phyloP scores from a whole-genome alignment of 2,888 invertebrate genomes.

The Autographa gamma region DNA sequence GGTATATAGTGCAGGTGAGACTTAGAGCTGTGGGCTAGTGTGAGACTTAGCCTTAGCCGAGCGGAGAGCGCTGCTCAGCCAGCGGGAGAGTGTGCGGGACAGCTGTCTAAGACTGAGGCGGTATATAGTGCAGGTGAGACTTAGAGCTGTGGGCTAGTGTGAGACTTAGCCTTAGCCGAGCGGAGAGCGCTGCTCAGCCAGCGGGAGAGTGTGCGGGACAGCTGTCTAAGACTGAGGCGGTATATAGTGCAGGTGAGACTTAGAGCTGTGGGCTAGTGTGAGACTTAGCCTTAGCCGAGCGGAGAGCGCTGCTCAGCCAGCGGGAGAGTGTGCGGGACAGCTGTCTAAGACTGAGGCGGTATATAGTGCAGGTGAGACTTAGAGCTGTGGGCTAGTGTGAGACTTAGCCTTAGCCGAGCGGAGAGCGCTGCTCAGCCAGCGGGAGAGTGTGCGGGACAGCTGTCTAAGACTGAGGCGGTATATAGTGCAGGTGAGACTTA shows the following conservation, averaged over 20 bases:
- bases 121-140: constrained; percentile 70
- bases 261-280: no score
- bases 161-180: no score
- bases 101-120: constrained; percentile 67
- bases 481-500: no score
- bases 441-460: neutral
- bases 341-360: no score
- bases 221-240: neutral
- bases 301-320: constrained; percentile 61
- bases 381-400: neutral
- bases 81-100: constrained; percentile 61
- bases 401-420: no score
- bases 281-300: constrained; percentile 67
- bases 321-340: neutral
- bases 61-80: constrained; percentile 35
- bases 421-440: constrained; percentile 5
- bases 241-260: constrained; percentile 50
- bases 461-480: no score
- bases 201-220: neutral
- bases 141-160: no score
- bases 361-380: no score
- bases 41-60: no score
- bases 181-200: neutral
- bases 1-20: constrained; percentile 70
- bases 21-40: no score